phyloP scores from a whole-genome alignment of 2,797 vertebrate species.

The Lepidocolaptes lacrymiger region DNA sequence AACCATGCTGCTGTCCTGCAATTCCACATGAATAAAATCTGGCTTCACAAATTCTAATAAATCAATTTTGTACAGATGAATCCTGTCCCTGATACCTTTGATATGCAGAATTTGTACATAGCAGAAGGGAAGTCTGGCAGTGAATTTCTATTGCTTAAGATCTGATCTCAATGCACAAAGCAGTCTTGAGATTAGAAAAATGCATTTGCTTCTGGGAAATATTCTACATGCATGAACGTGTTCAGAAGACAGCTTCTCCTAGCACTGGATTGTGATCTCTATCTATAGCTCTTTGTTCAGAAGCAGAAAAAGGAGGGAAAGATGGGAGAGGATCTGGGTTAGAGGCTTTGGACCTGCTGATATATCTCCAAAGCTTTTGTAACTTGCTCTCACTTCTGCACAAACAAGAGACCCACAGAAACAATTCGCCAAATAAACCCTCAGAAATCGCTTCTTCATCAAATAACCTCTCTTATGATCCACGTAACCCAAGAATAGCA shows the following conservation, averaged over 20 bases:
- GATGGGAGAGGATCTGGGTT: neutral
- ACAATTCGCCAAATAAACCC: neutral
- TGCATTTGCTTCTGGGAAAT: constrained; percentile 45
- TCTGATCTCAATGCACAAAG: constrained; percentile 30
- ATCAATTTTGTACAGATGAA: constrained; percentile 3
- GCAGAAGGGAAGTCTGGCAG: constrained; percentile 35
- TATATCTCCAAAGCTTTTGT: neutral
- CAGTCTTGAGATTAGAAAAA: constrained; percentile 32
- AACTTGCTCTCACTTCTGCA: neutral
- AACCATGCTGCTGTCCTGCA: neutral
- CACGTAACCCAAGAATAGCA: neutral
- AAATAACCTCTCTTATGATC: neutral
- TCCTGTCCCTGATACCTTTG: neutral
- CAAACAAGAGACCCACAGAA: neutral
- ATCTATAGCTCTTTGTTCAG: constrained; percentile 19
- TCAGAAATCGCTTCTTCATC: neutral
- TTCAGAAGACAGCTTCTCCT: neutral
- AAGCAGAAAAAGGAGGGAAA: neutral
- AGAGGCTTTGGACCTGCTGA: neutral
- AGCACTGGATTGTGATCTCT: neutral
- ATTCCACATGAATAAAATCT: neutral
- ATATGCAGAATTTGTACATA: constrained; percentile 23
- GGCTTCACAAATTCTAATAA: neutral
- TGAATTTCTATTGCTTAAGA: constrained; percentile 33
- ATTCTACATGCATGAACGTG: neutral